Conservation (phyloP, 1,140 invertebrate genomes). For the Drosophila neocordata region DNA sequence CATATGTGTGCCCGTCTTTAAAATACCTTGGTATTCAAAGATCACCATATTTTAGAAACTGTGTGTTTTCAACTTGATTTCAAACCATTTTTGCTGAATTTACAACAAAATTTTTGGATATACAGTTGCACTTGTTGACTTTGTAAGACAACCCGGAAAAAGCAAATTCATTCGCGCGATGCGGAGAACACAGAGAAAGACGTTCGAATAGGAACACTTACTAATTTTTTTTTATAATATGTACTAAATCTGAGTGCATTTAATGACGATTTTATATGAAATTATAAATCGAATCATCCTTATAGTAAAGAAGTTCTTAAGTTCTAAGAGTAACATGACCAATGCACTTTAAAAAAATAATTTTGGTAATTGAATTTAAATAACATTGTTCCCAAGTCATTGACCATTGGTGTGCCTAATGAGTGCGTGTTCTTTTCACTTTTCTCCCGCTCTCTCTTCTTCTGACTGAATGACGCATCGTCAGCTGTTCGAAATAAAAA, state of each 20-base stretch:
- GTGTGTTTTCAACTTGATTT: neutral
- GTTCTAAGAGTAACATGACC: too few species aligned
- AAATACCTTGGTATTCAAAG: too few species aligned
- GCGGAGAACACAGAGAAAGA: conserved; percentile 4
- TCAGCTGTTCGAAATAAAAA: conserved; percentile 66
- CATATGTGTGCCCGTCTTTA: neutral
- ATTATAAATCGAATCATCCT: too few species aligned
- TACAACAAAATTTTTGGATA: conserved; percentile 20
- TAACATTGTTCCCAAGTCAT: conserved; percentile 13
- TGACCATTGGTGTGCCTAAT: conserved; percentile 27
- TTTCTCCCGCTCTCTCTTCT: conserved; percentile 37
- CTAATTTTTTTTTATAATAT: too few species aligned
- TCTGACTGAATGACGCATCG: conserved; percentile 70
- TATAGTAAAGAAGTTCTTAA: too few species aligned
- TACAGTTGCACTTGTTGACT: conserved; percentile 61
- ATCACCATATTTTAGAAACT: neutral
- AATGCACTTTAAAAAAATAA: too few species aligned
- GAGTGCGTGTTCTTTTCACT: conserved; percentile 26
- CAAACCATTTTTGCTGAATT: conserved; percentile 11
- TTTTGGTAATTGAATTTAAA: conserved; percentile 1
- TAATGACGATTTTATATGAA: too few species aligned
- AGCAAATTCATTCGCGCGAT: neutral
- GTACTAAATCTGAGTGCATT: too few species aligned
- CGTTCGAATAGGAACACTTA: conserved; percentile 27
- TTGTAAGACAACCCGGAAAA: conserved; percentile 18